A percentile compares a stretch with the other conserved stretches of the same genome.
These are phyloP conservation scores for Lampris incognitus DNA, from an alignment of 2,113 vertebrate species.

Conservation along the genomic window DNA sequence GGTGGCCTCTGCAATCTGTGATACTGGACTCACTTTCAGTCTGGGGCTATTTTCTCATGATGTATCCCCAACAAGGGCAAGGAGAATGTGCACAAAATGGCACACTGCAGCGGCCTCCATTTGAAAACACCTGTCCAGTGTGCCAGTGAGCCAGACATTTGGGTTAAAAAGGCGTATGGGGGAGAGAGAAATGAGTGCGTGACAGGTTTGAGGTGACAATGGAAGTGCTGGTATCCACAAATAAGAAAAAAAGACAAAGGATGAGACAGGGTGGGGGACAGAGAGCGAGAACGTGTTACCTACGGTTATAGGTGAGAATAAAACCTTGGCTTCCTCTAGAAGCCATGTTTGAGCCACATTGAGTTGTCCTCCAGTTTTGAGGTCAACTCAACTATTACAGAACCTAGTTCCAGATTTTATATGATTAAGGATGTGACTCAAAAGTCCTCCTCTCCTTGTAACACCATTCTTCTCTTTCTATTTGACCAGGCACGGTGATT, in stretches of 20 bases:
- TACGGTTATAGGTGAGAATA: too few relatives aligned
- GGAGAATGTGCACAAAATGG: slow-evolving; percentile 46
- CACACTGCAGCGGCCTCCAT: slow-evolving; percentile 27
- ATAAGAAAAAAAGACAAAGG: too few relatives aligned
- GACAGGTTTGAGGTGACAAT: not conserved
- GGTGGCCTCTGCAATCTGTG: slow-evolving; percentile 48
- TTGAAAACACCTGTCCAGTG: slow-evolving; percentile 52
- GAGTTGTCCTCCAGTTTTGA: too few relatives aligned
- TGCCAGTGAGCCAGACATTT: slow-evolving; percentile 17
- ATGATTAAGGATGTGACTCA: slow-evolving; percentile 27
- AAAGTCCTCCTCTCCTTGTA: not conserved
- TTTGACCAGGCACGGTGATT: slow-evolving; percentile 33
- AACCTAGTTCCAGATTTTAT: not conserved
- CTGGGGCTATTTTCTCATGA: slow-evolving; percentile 57
- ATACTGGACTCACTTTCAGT: slow-evolving; percentile 26
- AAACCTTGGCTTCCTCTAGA: too few relatives aligned
- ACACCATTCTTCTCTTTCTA: slow-evolving; percentile 1
- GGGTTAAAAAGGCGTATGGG: not conserved
- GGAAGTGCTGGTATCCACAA: not conserved
- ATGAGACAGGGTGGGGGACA: too few relatives aligned
- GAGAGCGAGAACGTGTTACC: too few relatives aligned
- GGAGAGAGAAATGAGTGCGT: not conserved
- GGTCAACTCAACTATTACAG: too few relatives aligned
- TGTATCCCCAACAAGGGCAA: slow-evolving; percentile 45
- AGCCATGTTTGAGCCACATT: too few relatives aligned